Percentiles rank a stretch among this genome's conserved stretches.
Evolutionary conservation across 2,888 invertebrate species (phyloP).

Genomic region (Yponomeuta sedellus): DNA sequence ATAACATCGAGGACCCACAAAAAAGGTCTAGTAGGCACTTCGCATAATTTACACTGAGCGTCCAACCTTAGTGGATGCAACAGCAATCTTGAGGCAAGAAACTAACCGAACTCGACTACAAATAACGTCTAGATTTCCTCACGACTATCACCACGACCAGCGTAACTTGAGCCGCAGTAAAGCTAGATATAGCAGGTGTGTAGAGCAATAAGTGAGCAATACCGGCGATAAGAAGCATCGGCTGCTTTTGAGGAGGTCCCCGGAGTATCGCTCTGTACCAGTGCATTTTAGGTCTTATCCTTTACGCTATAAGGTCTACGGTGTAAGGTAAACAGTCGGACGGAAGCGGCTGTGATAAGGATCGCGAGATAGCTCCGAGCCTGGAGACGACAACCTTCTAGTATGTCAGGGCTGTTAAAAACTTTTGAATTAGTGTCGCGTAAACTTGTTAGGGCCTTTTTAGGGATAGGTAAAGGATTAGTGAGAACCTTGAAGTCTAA

Average conservation of each 20-base stretch:
- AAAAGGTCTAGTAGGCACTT: neutral
- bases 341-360: slow-evolving; percentile 8
- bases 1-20: neutral
- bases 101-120: neutral
- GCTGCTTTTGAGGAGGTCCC: slow-evolving; percentile 25
- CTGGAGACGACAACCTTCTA: neutral
- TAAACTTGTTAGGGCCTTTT: neutral
- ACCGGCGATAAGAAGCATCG: slow-evolving; percentile 40
- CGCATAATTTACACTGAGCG: slow-evolving; percentile 21
- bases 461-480: neutral
- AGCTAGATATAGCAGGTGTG: slow-evolving; percentile 15
- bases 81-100: neutral
- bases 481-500: neutral
- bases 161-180: neutral
- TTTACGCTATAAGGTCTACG: neutral
- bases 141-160: neutral
- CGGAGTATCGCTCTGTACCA: slow-evolving; percentile 22
- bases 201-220: slow-evolving; percentile 23
- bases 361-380: slow-evolving; percentile 7
- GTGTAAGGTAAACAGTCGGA: slow-evolving; percentile 15
- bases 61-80: slow-evolving; percentile 10
- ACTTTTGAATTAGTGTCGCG: neutral
- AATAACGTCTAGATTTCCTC: neutral
- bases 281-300: neutral
- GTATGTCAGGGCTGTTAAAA: slow-evolving; percentile 1